Base-by-base conservation (phyloP, 1,140 invertebrate species). In the Drosophila azteca region DNA sequence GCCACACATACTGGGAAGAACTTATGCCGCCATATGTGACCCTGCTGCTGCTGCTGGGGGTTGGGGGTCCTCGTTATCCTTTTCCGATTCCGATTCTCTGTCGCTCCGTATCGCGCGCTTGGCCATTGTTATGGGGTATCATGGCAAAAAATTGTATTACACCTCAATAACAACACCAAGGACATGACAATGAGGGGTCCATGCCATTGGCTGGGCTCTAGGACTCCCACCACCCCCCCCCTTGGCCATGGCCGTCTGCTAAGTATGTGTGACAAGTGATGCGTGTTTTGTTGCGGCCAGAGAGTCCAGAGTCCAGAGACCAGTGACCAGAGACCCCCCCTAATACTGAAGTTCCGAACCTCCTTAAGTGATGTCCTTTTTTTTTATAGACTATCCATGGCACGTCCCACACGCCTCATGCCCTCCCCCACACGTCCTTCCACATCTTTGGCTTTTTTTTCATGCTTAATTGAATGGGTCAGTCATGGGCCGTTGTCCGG, bases 391-490 rank as follows among this genome's bases (percentile, higher is more conserved):
- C 58, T 64, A 55, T 60, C 46, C 58, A 45, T 53, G 46, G 43
- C 67, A 70, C 67, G 52, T 63, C 48, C 53, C n/a, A n/a, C n/a
- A 48, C 4, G n/a, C n/a, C n/a, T n/a, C n/a, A n/a, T n/a, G n/a
- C 6, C 7, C 2, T 11, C 11, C 26, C 20, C 20, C 20, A 24
- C 29, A 2, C 31, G 45, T 41, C 29, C 39, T 35, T 49, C 41
- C 43, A 39, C 29, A 29, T 13, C 46, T 39, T 43, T 17, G 43
- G 39, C 41, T 31, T 77, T 87, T 88, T 74, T 83, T 77, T 91
- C 85, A 91, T 81, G 90, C 90, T 91, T 91, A 91, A 91, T 91
- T 91, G 90, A 91, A 91, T 90, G 85, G 90, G 90, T 91, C 90
- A 88, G 79, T 82, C 81, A 77, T 61, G 72, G 76, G 72, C 69